phyloP scores from a whole-genome alignment of 2,113 vertebrate genomes.

The Semnornis frantzii region DNA sequence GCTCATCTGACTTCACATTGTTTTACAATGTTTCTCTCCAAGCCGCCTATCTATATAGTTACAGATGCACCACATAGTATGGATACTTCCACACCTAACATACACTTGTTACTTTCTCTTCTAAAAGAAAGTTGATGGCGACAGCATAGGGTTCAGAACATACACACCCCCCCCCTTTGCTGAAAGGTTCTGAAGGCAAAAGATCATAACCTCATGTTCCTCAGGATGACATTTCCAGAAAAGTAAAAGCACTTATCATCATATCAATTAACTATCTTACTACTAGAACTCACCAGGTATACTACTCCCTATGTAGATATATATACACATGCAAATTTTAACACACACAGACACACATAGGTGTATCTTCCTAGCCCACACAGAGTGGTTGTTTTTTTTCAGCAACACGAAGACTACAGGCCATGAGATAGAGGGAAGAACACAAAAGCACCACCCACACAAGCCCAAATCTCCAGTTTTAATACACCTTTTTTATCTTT shows the following conservation, averaged over 20 bases:
- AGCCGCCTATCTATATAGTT: not conserved
- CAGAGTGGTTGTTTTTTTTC: not conserved
- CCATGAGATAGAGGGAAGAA: not conserved
- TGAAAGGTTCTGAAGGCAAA: not conserved
- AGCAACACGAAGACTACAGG: not conserved
- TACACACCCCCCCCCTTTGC: fast-evolving
- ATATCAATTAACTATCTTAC: not conserved
- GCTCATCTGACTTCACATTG: not conserved
- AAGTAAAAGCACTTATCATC: not conserved
- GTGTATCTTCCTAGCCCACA: not conserved
- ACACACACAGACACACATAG: not conserved
- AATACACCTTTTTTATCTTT: not conserved
- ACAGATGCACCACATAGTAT: fast-evolving
- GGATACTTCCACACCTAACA: fast-evolving
- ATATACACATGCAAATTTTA: not conserved
- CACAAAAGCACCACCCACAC: not conserved
- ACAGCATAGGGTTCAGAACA: not conserved
- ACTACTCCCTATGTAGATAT: not conserved
- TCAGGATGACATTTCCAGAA: not conserved
- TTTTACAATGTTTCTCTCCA: not conserved
- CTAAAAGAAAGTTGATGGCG: not conserved
- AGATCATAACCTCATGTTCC: not conserved
- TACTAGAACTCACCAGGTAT: not conserved
- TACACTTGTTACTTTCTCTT: fast-evolving
- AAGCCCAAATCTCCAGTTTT: not conserved